Base-by-base conservation (phyloP, 2,888 invertebrate species). In the Chironomus riparius region DNA sequence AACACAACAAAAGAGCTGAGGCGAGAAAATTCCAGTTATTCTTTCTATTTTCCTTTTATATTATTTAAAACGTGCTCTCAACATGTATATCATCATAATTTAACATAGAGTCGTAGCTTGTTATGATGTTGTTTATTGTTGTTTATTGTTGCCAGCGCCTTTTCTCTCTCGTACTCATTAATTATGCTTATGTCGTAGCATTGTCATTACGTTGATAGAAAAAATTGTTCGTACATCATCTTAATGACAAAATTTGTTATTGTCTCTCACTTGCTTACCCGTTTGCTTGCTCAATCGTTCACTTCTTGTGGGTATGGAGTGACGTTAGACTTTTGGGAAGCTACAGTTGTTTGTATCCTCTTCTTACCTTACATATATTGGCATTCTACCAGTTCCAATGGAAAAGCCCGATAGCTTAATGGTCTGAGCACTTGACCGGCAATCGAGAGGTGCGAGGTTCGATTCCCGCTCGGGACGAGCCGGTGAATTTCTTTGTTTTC, bases 51-150 rank as follows among this genome's bases (percentile, higher is more conserved):
- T 50, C 15, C 21, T 21, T 65, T 65, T 24, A 18, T 65, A 13
- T 24, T 65, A 24, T 62, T 62, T 50, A 62, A 50, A 72, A 72
- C 72, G 72, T 72, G 72, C 72, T 62, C 28, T 62, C 47, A 48
- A 48, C 70, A 70, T 65, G 65, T 65, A 50, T 15, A 56, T 56
- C 56, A 18, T 56, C 56, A 56, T 15, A 15, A 18, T 15, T 18
- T 50, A 50, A 50, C n/a, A 56, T 56, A 18, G 7, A 56, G 6
- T 18, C 7, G 56, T 56, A 56, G 56, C 56, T 56, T 56, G 56
- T 56, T 56, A 56, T 56, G 56, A 56, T 56, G 56, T 56, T 56
- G 56, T 56, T 56, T 56, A 50, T 50, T 50, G 15, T 50, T 50
- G n/a, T 50, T 15, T 50, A 56, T 56, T 38, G 10, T 38, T 38